phyloP scores from a whole-genome alignment of 2,113 vertebrate species.

The Gyps fulvus region DNA sequence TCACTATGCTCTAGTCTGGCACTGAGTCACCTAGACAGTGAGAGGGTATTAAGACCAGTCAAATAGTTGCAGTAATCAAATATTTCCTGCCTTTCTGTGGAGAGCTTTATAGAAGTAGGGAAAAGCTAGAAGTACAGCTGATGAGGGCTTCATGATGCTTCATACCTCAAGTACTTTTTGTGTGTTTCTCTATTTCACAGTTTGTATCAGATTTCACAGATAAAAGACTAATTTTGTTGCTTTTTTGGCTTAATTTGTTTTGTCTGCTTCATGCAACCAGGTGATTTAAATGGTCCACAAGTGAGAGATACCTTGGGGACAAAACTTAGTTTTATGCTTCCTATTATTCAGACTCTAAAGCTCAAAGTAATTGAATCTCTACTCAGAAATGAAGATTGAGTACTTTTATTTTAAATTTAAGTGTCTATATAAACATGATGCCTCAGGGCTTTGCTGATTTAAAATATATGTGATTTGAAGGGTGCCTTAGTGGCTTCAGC shows the following conservation, averaged over 20 bases:
- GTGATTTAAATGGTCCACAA: constrained; percentile 70
- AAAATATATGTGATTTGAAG: constrained; percentile 47
- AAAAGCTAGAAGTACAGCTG: not conserved
- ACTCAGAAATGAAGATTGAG: constrained; percentile 69
- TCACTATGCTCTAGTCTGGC: not conserved
- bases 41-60: constrained; percentile 25
- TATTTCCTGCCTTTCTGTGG: constrained; percentile 35
- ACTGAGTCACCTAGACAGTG: constrained; percentile 21
- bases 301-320: constrained; percentile 67
- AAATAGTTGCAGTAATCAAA: constrained; percentile 42
- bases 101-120: not conserved
- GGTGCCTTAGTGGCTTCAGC: constrained; percentile 49
- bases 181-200: not conserved
- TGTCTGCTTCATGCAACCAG: constrained; percentile 54
- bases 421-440: constrained; percentile 72
- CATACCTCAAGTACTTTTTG: not conserved
- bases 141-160: not conserved
- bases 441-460: constrained; percentile 65
- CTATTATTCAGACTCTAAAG: constrained; percentile 68
- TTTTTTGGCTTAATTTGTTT: constrained; percentile 63
- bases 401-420: constrained; percentile 76
- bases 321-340: constrained; percentile 56
- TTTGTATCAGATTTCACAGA: constrained; percentile 36
- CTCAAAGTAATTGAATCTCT: constrained; percentile 72
- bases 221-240: constrained; percentile 56